Conservation (phyloP, 2,797 vertebrate species). For the Prunella strophiata region DNA sequence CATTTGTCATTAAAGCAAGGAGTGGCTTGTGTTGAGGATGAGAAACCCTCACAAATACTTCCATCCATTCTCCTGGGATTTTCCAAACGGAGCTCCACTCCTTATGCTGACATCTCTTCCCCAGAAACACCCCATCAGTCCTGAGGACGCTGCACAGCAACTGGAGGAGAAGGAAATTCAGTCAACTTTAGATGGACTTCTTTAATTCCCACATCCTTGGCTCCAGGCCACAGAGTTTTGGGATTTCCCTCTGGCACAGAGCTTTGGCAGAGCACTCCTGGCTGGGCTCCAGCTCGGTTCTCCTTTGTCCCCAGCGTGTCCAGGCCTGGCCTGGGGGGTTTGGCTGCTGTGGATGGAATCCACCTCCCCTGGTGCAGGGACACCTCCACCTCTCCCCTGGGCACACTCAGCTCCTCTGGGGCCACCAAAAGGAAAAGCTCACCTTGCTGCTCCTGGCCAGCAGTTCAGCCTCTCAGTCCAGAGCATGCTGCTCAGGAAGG, state of each 20-base stretch:
- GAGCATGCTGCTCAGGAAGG: background rate
- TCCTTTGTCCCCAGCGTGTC: background rate
- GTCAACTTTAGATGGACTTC: background rate
- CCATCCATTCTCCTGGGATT: background rate
- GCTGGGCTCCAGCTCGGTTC: constrained; percentile 50
- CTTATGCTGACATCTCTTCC: background rate
- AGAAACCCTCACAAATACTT: background rate
- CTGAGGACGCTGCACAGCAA: background rate
- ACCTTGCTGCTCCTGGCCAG: background rate
- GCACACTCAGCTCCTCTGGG: fast-evolving
- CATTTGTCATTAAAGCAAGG: background rate
- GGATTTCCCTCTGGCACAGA: constrained; percentile 58
- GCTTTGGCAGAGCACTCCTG: constrained; percentile 28
- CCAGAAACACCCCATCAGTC: background rate
- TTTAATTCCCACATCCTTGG: constrained; percentile 23
- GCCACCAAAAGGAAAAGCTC: background rate
- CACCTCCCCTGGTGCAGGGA: background rate
- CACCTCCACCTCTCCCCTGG: background rate
- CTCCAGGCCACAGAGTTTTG: constrained; percentile 33
- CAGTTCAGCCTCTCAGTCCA: background rate
- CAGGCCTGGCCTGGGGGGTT: constrained; percentile 4
- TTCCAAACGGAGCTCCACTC: background rate
- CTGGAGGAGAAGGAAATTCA: background rate
- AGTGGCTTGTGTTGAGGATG: background rate
- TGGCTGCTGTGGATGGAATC: background rate